A percentile compares a stretch with the other conserved stretches of the same genome.
Evolutionary conservation across 2,888 invertebrate genomes (phyloP).

Genomic region (Pseudanteris insignis): DNA sequence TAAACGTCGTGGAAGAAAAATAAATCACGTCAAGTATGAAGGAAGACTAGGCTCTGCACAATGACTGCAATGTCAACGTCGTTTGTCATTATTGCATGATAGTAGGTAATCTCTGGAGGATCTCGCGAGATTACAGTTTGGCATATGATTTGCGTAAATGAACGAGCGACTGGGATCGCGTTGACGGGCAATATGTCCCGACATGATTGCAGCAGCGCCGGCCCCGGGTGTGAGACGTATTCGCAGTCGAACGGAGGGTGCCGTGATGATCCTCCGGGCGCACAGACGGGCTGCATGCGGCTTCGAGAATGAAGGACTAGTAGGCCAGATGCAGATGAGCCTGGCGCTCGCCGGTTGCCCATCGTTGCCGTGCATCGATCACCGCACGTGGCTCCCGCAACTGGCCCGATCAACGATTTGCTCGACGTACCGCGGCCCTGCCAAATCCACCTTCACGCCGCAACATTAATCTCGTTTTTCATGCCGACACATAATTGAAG

Average conservation of each 20-base stretch:
- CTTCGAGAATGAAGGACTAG: constrained; percentile 33
- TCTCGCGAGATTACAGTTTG: constrained; percentile 59
- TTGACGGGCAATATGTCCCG: constrained; percentile 65
- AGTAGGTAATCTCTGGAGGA: constrained; percentile 58
- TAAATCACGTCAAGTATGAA: neutral
- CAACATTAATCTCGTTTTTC: constrained; percentile 58
- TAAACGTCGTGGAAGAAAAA: constrained; percentile 5
- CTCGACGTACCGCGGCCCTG: constrained; percentile 49
- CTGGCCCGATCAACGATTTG: constrained; percentile 58
- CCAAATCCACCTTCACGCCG: constrained; percentile 53
- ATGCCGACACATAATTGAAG: constrained; percentile 54
- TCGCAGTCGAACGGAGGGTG: constrained; percentile 49
- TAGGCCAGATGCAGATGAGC: constrained; percentile 61
- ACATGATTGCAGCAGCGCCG: constrained; percentile 54
- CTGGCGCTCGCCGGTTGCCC: constrained; percentile 40
- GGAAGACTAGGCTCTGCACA: neutral
- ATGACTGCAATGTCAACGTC: constrained; percentile 40
- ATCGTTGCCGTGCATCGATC: constrained; percentile 56
- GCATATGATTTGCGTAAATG: constrained; percentile 65
- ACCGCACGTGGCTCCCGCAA: constrained; percentile 50
- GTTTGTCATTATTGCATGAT: constrained; percentile 55
- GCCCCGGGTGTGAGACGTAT: constrained; percentile 51
- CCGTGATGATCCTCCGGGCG: constrained; percentile 32
- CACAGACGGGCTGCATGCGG: constrained; percentile 23
- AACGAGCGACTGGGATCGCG: constrained; percentile 60